Evolutionary conservation across 92 coral and sea anemone genomes (phyloP).

Genomic region (Epizoanthus scotinus): DNA sequence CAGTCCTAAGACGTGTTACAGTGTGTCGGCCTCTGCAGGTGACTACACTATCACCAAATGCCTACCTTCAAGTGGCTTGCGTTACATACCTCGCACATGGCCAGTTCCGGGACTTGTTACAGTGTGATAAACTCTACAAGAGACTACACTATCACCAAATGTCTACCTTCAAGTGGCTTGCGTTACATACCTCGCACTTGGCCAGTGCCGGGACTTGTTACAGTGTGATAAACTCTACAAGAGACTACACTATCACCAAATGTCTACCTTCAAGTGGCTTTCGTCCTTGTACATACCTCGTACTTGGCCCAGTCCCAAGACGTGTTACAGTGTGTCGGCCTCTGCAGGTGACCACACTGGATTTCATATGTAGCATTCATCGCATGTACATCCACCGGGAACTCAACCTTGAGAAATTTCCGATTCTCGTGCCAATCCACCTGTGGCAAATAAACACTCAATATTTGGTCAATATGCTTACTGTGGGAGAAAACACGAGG

Average conservation of each 20-base stretch:
- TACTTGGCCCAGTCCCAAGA: constrained; percentile 99
- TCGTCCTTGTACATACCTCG: constrained; percentile 64
- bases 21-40: too few species aligned
- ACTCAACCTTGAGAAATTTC: constrained; percentile 93
- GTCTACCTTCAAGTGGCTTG: too few species aligned
- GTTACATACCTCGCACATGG: too few species aligned
- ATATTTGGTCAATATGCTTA: neutral
- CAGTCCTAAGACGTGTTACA: too few species aligned
- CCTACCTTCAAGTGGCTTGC: too few species aligned
- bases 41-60: too few species aligned
- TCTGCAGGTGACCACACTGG: constrained; percentile 93
- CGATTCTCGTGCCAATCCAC: constrained; percentile 98
- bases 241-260: constrained; percentile 57
- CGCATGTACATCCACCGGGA: constrained; percentile 93
- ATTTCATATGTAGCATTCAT: constrained; percentile 95
- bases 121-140: too few species aligned
- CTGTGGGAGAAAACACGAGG: neutral
- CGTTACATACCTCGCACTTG: constrained; percentile 79
- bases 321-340: constrained; percentile 98
- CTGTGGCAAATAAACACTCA: constrained; percentile 41
- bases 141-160: too few species aligned
- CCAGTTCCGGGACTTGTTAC: too few species aligned
- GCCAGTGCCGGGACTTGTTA: constrained; percentile 99
- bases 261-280: too few species aligned
- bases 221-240: constrained; percentile 94